Base-by-base conservation (phyloP, 1,140 invertebrate genomes). In the Procambarus clarkii region DNA sequence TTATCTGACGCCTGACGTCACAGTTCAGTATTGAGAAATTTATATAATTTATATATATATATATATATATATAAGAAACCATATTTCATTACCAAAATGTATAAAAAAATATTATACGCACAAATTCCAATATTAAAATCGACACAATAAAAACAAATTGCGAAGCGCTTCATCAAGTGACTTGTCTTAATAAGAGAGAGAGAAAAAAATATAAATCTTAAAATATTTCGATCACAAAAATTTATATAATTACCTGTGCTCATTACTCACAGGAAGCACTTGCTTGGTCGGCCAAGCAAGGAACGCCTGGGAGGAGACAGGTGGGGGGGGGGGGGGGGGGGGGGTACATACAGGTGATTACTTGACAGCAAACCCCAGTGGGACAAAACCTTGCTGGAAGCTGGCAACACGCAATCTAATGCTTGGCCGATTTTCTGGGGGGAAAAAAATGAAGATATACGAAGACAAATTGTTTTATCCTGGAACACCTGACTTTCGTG, bases 291-390 rank as follows among this genome's bases (percentile, higher is more conserved):
- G 69, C n/a, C 69, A 74, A 74, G 69, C 69, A 74, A 21, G n/a
- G 69, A 74, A 11, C n/a, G 4, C n/a, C 69, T 7, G 4, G 34
- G 69, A 74, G 24, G 34, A 74, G 11, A 4, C 34, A 11, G 24
- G 18, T 21, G 34, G 34, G 69, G 69, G 21, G 8, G 3, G 60
- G n/a, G n/a, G n/a, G n/a, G n/a, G n/a, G n/a, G n/a, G n/a, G n/a
- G n/a, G n/a, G n/a, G n/a, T n/a, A n/a, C n/a, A n/a, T n/a, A 69
- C 60, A 69, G 69, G 24, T 74, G 69, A 74, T 74, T 74, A 74
- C 69, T 24, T 74, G n/a, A 74, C 69, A 74, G 24, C 24, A 34
- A 74, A 74, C 34, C n/a, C 18, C n/a, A 34, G n/a, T 13, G n/a
- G 69, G n/a, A 21, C 5, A 74, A 74, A 34, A 74, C 3, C 2